Percentiles rank a stretch among this genome's conserved stretches.
Conservation (phyloP, 2,113 vertebrate genomes). For the Grus americana region DNA sequence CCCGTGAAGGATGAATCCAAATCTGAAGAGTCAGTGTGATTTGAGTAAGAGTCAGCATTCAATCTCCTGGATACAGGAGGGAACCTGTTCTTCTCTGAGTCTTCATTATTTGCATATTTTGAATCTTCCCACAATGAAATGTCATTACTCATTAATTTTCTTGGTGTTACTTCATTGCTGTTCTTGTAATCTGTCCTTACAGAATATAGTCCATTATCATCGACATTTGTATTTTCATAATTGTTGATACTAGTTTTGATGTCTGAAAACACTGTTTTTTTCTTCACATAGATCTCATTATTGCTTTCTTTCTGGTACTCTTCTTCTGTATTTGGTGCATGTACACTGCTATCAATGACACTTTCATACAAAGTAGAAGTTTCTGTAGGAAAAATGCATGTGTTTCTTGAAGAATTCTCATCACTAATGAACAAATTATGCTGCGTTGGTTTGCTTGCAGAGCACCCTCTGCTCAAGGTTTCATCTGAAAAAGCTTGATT, state of each 20-base stretch:
- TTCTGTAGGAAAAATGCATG: not conserved
- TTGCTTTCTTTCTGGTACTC: not conserved
- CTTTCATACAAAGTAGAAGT: not conserved
- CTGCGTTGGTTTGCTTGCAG: not conserved
- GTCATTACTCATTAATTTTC: not conserved
- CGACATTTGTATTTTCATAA: not conserved
- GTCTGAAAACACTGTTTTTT: not conserved
- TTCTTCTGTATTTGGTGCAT: not conserved
- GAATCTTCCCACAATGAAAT: not conserved
- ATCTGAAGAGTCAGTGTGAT: not conserved
- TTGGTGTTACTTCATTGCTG: not conserved
- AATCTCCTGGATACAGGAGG: not conserved
- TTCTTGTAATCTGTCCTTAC: not conserved
- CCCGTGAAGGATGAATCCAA: not conserved
- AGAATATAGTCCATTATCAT: not conserved
- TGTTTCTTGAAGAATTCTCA: not conserved
- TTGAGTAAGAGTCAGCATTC: not conserved
- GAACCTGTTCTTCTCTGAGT: not conserved
- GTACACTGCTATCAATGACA: not conserved
- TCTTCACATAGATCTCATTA: too few relatives aligned
- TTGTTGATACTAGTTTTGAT: not conserved
- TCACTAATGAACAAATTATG: not conserved
- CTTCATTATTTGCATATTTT: not conserved
- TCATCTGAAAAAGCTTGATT: slow-evolving; percentile 78
- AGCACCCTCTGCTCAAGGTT: not conserved